A percentile compares a stretch with the other conserved stretches of the same genome.
Conservation (phyloP, 2,113 vertebrate genomes). For the Coptodon rendalli region DNA sequence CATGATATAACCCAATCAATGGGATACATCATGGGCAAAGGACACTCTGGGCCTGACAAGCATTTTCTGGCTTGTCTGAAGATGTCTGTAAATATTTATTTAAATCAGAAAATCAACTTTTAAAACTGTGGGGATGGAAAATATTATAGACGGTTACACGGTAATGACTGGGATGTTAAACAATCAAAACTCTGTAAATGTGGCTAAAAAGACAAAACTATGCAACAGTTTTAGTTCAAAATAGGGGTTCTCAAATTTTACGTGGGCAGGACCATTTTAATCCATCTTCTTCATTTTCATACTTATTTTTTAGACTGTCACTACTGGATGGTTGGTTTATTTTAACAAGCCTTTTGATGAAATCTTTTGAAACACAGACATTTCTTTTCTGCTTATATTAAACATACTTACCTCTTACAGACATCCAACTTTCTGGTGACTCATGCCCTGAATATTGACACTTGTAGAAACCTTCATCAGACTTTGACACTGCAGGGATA, state of each 20-base stretch:
- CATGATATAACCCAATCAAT: background rate
- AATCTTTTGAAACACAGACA: background rate
- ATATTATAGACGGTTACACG: rapidly evolving
- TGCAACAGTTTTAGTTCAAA: background rate
- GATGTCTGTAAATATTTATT: background rate
- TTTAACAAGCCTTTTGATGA: rapidly evolving
- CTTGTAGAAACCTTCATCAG: constrained; percentile 36
- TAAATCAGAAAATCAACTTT: background rate
- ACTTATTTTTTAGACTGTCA: background rate
- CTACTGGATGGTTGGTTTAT: background rate
- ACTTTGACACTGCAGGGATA: constrained; percentile 18
- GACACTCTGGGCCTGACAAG: background rate
- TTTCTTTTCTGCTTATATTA: background rate
- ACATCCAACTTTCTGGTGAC: constrained; percentile 26
- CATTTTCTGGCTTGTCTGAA: rapidly evolving
- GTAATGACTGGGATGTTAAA: rapidly evolving
- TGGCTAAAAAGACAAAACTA: rapidly evolving
- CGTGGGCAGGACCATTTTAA: rapidly evolving
- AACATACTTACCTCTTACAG: background rate
- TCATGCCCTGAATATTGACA: background rate
- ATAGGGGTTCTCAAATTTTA: background rate
- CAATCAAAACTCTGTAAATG: background rate
- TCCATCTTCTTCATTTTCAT: rapidly evolving
- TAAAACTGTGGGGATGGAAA: rapidly evolving
- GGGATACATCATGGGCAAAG: rapidly evolving